phyloP scores from a whole-genome alignment of 2,888 invertebrate genomes.

The Pandemis heparana region DNA sequence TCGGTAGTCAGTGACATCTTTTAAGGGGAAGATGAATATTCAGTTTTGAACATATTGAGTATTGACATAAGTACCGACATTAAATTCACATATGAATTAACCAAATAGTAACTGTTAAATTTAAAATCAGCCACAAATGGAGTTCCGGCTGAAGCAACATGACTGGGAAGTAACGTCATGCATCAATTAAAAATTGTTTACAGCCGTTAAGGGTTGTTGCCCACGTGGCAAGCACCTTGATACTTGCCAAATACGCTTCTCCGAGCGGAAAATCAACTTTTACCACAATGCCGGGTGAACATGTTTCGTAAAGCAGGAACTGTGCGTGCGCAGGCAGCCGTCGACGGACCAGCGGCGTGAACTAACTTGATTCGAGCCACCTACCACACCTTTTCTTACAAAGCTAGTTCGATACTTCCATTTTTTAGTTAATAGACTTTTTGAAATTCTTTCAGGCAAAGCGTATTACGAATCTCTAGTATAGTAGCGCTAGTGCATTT shows the following conservation, averaged over 20 bases:
- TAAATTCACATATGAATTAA: not conserved
- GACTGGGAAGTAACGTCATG: not conserved
- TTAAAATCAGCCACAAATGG: not conserved
- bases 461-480: no score
- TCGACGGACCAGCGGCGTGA: not conserved
- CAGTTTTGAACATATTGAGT: not conserved
- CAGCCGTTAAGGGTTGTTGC: slow-evolving; percentile 16
- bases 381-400: slow-evolving; percentile 19
- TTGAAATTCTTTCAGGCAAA: no score
- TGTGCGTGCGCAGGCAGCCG: slow-evolving; percentile 51
- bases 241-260: slow-evolving; percentile 65
- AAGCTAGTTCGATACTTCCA: slow-evolving; percentile 8
- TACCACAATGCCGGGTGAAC: slow-evolving; percentile 72
- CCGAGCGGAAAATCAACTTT: slow-evolving; percentile 79
- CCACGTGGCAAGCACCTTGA: slow-evolving; percentile 23
- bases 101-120: not conserved
- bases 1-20: no score
- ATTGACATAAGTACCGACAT: not conserved
- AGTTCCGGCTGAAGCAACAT: not conserved
- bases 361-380: not conserved
- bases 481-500: no score
- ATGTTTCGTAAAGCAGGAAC: slow-evolving; percentile 79
- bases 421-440: not conserved
- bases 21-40: no score
- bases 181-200: not conserved